phyloP scores from a whole-genome alignment of 2,888 invertebrate genomes.

The Ernsta delagoae region DNA sequence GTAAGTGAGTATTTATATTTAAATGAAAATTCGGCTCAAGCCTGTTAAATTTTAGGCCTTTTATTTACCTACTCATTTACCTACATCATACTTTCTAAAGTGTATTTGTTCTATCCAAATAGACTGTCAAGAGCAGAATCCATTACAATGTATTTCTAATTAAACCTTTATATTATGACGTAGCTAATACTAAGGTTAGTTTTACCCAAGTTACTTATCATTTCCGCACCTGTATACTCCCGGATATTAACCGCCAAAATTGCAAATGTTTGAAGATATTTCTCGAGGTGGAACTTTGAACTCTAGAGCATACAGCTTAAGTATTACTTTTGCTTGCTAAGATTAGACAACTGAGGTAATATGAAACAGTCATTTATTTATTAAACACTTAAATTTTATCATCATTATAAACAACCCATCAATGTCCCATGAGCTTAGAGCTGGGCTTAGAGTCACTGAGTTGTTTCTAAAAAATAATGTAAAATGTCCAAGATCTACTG shows the following conservation, averaged over 20 bases:
- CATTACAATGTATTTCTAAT: neutral
- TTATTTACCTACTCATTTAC: too few relatives aligned
- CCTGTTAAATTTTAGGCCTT: too few relatives aligned
- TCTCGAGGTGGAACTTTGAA: neutral
- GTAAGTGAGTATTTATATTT: too few relatives aligned
- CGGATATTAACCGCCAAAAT: constrained; percentile 48
- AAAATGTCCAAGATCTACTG: too few relatives aligned
- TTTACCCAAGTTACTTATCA: constrained; percentile 12
- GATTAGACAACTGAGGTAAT: neutral
- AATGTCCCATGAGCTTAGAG: too few relatives aligned
- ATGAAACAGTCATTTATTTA: constrained; percentile 1
- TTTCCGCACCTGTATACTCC: constrained; percentile 9
- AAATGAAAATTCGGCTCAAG: too few relatives aligned
- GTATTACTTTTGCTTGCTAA: neutral
- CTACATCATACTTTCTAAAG: too few relatives aligned
- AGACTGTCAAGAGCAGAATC: neutral
- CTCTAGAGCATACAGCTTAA: neutral
- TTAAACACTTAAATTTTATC: too few relatives aligned
- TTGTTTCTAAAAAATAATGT: too few relatives aligned
- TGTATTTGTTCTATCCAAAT: neutral
- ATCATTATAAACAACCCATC: too few relatives aligned
- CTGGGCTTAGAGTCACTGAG: too few relatives aligned
- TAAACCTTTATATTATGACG: neutral
- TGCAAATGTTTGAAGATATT: constrained; percentile 41
- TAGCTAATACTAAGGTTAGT: constrained; percentile 4